Conservation (phyloP, 1,140 invertebrate species). For the Eurosta solidaginis region DNA sequence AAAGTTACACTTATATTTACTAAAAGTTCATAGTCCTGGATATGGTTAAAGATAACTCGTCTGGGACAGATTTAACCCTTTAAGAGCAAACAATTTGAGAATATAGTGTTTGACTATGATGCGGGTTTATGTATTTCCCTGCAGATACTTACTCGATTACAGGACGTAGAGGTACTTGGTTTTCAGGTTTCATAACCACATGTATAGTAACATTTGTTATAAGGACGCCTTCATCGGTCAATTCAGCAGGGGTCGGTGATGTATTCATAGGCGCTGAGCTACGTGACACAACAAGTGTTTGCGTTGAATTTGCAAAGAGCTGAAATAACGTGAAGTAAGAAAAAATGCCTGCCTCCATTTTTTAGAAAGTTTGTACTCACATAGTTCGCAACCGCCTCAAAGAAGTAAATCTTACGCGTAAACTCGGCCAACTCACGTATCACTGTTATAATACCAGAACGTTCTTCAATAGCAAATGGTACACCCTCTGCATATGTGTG, state of each 20-base stretch:
- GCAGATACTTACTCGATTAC: slow-evolving; percentile 69
- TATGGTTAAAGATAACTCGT: too few species aligned
- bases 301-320: slow-evolving; percentile 49
- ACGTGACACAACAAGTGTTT: slow-evolving; percentile 44
- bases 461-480: slow-evolving; percentile 86
- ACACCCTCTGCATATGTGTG: slow-evolving; percentile 84
- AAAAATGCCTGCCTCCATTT: not conserved
- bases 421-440: slow-evolving; percentile 76
- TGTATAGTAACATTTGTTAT: slow-evolving; percentile 83
- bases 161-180: slow-evolving; percentile 63
- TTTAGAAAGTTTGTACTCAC: slow-evolving; percentile 44
- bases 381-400: slow-evolving; percentile 79
- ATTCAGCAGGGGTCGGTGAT: slow-evolving; percentile 42
- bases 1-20: too few species aligned
- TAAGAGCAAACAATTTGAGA: too few species aligned
- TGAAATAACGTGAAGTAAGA: slow-evolving; percentile 22
- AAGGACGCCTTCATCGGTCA: slow-evolving; percentile 66
- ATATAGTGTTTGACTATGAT: too few species aligned
- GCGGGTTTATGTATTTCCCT: not conserved
- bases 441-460: slow-evolving; percentile 85
- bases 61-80: too few species aligned
- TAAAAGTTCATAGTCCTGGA: too few species aligned
- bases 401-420: slow-evolving; percentile 71
- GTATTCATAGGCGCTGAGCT: slow-evolving; percentile 42
- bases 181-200: slow-evolving; percentile 76